A percentile compares a stretch with the other conserved stretches of the same genome.
phyloP scores from a whole-genome alignment of 2,888 invertebrate species.

The Acleris sparsana region DNA sequence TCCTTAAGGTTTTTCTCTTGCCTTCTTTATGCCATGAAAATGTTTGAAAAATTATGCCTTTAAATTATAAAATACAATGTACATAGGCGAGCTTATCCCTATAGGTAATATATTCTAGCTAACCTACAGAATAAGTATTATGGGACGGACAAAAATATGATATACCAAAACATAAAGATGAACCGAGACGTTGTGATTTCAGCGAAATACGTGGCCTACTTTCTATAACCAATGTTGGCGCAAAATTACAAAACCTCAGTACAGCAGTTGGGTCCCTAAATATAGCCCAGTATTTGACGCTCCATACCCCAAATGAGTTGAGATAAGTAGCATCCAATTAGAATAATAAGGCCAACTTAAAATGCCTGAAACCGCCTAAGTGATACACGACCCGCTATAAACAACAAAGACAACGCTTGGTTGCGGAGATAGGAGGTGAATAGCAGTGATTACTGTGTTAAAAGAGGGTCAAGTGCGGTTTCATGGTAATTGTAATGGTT shows the following conservation, averaged over 20 bases:
- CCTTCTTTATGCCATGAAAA: not conserved
- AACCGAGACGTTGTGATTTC: no score
- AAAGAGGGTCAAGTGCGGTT: not conserved
- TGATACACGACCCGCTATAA: conserved; percentile 20
- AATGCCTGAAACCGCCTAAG: conserved; percentile 24
- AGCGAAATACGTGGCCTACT: no score
- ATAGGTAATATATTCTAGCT: no score
- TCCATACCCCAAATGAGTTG: conserved; percentile 20
- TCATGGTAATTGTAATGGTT: not conserved
- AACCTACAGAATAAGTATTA: no score
- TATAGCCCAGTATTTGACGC: conserved; percentile 28
- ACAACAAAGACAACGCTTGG: conserved; percentile 22
- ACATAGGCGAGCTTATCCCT: no score
- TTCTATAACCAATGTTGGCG: conserved; percentile 14
- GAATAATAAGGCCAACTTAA: conserved; percentile 32
- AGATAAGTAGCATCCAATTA: conserved; percentile 34
- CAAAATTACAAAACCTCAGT: conserved; percentile 18
- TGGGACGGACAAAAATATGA: no score
- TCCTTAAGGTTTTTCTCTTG: no score
- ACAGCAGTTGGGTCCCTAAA: conserved; percentile 3
- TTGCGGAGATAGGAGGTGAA: conserved; percentile 20
- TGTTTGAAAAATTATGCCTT: not conserved
- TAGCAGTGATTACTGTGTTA: conserved; percentile 7
- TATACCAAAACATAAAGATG: not conserved
- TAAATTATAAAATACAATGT: not conserved